phyloP scores from a whole-genome alignment of 2,888 invertebrate species.

The Matsumyia berberina region DNA sequence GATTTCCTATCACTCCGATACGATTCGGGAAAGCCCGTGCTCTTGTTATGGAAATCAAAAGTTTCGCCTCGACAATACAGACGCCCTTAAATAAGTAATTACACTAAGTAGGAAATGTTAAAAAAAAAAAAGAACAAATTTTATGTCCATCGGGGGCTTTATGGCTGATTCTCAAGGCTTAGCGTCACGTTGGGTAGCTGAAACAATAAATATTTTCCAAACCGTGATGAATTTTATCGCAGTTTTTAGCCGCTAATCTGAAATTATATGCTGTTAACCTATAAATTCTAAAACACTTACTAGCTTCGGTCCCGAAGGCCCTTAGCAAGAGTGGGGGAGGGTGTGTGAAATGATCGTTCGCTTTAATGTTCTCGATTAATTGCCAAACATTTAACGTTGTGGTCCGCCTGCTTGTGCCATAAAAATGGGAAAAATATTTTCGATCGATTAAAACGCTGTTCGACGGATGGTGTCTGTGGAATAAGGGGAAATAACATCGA shows the following conservation, averaged over 20 bases:
- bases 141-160: conserved; percentile 25
- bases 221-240: conserved; percentile 53
- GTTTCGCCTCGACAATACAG: conserved; percentile 32
- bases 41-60: conserved; percentile 60
- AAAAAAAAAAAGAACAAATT: conserved; percentile 7
- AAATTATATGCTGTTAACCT: conserved; percentile 46
- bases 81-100: conserved; percentile 47
- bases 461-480: neutral
- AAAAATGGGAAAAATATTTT: conserved; percentile 8
- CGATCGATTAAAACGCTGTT: neutral
- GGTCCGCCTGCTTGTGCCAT: conserved; percentile 15
- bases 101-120: conserved; percentile 38
- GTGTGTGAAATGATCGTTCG: conserved; percentile 9
- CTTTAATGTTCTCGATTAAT: conserved; percentile 27
- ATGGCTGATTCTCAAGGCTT: conserved; percentile 14
- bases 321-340: neutral
- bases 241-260: conserved; percentile 46
- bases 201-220: conserved; percentile 45
- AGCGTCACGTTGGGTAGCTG: neutral
- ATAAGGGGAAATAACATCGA: neutral
- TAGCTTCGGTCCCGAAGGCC: conserved; percentile 13
- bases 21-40: conserved; percentile 11
- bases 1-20: conserved; percentile 26
- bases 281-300: conserved; percentile 30
- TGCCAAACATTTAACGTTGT: conserved; percentile 28